phyloP scores from a whole-genome alignment of 2,797 vertebrate species.

The Phyllotis vaccarum region DNA sequence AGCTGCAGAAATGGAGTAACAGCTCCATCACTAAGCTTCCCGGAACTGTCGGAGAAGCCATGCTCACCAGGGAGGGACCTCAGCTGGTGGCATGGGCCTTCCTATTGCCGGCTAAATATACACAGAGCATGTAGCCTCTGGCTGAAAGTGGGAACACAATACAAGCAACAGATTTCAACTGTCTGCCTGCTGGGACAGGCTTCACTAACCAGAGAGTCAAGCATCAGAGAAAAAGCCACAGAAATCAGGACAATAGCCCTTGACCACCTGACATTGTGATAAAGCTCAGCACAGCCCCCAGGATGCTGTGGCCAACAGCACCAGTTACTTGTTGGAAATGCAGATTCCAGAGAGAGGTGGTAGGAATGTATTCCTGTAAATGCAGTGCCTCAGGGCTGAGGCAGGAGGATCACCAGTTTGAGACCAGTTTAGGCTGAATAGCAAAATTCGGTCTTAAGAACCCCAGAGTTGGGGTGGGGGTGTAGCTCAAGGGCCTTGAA shows the following conservation, averaged over 20 bases:
- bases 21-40: too few species aligned
- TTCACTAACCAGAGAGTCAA: background rate
- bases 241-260: background rate
- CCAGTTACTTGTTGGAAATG: background rate
- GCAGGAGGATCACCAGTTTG: background rate
- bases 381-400: background rate
- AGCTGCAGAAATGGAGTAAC: background rate
- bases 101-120: background rate
- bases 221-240: background rate
- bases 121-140: fast-evolving
- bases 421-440: background rate
- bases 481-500: background rate
- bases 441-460: background rate
- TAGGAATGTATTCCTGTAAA: background rate
- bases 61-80: background rate
- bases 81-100: background rate
- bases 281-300: background rate
- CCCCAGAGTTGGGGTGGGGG: background rate
- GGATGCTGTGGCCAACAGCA: background rate
- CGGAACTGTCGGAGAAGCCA: background rate
- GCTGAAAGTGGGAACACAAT: background rate
- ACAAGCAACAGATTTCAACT: background rate
- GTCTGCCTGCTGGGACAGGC: background rate
- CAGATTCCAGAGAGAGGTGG: background rate
- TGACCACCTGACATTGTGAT: background rate